Base-by-base conservation (phyloP, 2,888 invertebrate genomes). In the Labia minor region DNA sequence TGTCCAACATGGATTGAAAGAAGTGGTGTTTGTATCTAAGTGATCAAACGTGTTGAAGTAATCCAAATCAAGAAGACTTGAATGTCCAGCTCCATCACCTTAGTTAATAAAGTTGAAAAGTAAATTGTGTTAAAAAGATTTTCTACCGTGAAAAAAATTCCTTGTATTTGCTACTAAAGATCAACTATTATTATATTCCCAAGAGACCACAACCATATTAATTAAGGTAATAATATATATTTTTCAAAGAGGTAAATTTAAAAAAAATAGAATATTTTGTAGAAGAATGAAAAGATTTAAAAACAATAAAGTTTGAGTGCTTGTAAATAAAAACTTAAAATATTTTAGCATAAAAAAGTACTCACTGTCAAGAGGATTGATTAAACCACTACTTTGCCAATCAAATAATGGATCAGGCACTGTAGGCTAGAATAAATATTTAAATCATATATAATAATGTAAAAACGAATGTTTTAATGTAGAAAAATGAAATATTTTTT, bases 341-440 rank as follows among this genome's bases (percentile, higher is more conserved):
- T n/a, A n/a, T n/a, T n/a, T n/a, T n/a, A n/a, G n/a, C n/a, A n/a
- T n/a, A 1, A 64, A 64, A 64, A 64, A 65, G 70, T 74, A 79
- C 82, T 81, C 80, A 83, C 83, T 80, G 76, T 88, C 88, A 71
- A 88, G 77, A 67, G 89, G 88, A 79, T 89, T 88, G 33, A 84
- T 82, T 67, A 89, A 80, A 68, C 88, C 88, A 72, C 87, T 84
- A 73, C 83, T 82, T 73, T 81, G 85, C 89, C 89, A 89, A 78
- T 89, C 88, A 77, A 89, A 88, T 74, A 88, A 84, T 65, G 84
- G 85, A 67, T 81, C 83, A 63, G 86, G 86, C 69, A 84, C 80
- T 70, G 83, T 82, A 10, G 70, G 69, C 69, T 70, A 21, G 3
- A 67, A 67, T 20, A 65, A 10, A 65, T n/a, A n/a, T 21, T 37